Evolutionary conservation across 2,888 invertebrate genomes (phyloP), one percentile per base, ranked within the genome.

Genomic region (Patella ulyssiponensis): DNA sequence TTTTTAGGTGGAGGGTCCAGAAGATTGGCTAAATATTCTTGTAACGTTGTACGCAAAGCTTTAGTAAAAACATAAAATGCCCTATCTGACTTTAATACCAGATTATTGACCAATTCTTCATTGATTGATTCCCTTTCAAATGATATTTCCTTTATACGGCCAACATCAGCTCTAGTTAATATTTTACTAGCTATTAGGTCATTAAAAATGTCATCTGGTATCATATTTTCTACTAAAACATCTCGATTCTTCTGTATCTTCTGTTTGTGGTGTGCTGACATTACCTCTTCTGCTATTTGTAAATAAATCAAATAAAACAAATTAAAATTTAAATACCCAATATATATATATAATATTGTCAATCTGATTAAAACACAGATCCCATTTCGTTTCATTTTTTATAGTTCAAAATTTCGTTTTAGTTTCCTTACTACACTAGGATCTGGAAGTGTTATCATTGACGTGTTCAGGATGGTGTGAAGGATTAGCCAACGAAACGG

Each of bases 121-220:
- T 86, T 86, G 75, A 83, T 78, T 2, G 83, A 77, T 69, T 86
- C 86, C 53, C 79, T 71, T 17, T 77, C 79, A n/a, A n/a, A n/a
- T 58, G 83, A 73, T 53, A 69, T 80, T 51, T 85, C 85, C 73
- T 83, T 83, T 58, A 86, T 84, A 5, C 83, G 75, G 33, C 79
- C 79, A 15, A 84, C 83, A 64, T 86, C 86, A 20, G 81, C 76
- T 44, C 80, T 79, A 12, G 84, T 81, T 20, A 86, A 74, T 23
- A 85, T 79, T 73, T 83, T 84, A 72, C 82, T 81, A 3, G 86
- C 82, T n/a, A 86, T 84, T 1, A 88, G 80, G 27, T 82, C 83
- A 77, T 86, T 86, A 23, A 88, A 86, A 4, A 88, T 84, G 54
- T 87, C 88, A 73, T 86, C 88, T 17, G 88, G 84, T 2, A 83